Evolutionary conservation across 2,888 invertebrate species (phyloP).

Genomic region (Xestobium rufovillosum): DNA sequence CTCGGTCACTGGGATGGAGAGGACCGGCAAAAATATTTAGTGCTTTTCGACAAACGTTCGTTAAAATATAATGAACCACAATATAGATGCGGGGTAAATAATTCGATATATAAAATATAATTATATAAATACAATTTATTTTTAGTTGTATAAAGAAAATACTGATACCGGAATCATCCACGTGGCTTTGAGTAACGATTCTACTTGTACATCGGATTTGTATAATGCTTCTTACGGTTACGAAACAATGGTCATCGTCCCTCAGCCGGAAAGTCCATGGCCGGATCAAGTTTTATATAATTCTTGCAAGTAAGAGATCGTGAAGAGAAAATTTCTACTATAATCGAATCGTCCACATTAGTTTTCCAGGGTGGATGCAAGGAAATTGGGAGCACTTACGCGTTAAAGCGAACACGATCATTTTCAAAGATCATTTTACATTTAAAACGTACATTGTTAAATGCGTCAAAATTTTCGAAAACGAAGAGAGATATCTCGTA

Average conservation of each 20-base stretch:
- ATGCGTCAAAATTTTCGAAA: slow-evolving; percentile 39
- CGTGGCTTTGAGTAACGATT: slow-evolving; percentile 56
- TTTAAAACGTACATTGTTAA: slow-evolving; percentile 49
- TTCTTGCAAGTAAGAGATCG: slow-evolving; percentile 34
- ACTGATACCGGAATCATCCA: slow-evolving; percentile 46
- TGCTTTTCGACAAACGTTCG: slow-evolving; percentile 48
- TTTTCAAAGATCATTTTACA: slow-evolving; percentile 46
- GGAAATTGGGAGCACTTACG: slow-evolving; percentile 55
- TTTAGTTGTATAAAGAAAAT: slow-evolving; percentile 46
- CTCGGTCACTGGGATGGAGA: slow-evolving; percentile 56
- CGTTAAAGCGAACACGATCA: slow-evolving; percentile 44
- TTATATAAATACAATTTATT: slow-evolving; percentile 13
- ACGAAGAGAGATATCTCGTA: slow-evolving; percentile 44
- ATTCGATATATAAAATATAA: slow-evolving; percentile 10
- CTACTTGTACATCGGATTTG: slow-evolving; percentile 52
- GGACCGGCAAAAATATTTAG: slow-evolving; percentile 50
- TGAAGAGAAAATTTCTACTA: too few species aligned
- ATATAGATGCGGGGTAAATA: slow-evolving; percentile 55
- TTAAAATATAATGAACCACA: slow-evolving; percentile 43
- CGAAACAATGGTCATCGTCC: slow-evolving; percentile 49
- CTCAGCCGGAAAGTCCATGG: slow-evolving; percentile 37
- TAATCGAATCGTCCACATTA: too few species aligned
- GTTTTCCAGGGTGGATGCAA: slow-evolving; percentile 56
- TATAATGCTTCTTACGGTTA: slow-evolving; percentile 50
- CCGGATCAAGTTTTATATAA: slow-evolving; percentile 37